Evolutionary conservation across 1,140 invertebrate species (phyloP), one percentile per base, ranked within the genome.

Genomic region (Caligus rogercresseyi): DNA sequence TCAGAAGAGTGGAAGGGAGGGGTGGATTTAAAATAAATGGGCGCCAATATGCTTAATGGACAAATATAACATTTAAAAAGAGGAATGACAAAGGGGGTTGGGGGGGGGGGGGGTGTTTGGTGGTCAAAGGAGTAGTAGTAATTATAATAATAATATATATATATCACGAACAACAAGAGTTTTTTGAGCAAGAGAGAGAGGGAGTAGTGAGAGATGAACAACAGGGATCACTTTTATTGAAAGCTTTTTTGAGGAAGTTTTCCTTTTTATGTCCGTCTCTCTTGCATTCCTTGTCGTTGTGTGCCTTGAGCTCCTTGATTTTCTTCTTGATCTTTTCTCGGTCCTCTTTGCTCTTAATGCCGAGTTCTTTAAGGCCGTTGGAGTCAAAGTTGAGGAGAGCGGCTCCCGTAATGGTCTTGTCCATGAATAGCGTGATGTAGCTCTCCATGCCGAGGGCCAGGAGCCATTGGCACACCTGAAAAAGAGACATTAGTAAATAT

Each of bases 401-500:
- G 18, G 79, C 76, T 13, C 91, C 91, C 69, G 84, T 84, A 25
- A 95, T 83, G 67, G 83, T 82, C 67, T 85, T 81, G 66, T 90
- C 84, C 53, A 83, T 79, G 72, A 96, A 92, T 66, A 83, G 81
- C 18, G 83, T 76, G 60, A 86, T 83, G 71, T 90, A 85, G 54
- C 86, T 81, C 67, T 92, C 87, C 70, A 94, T 72, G 24, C 86
- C 65, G 53, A 88, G 75, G 11, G 79, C 79, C 65, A 84, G 77
- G 52, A 94, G 75, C 89, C 89, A 93, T 70, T 91, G 86, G 72
- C 85, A 86, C 1, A 93, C 87, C 85, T 87, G 66, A 21, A 67
- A 68, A 61, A n/a, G n/a, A n/a, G n/a, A n/a, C n/a, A n/a, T n/a
- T n/a, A n/a, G n/a, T n/a, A n/a, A n/a, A n/a, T n/a, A n/a, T n/a